Evolutionary conservation across 2,797 vertebrate genomes (phyloP), one percentile per base, ranked within the genome.

Genomic region (Buphagus erythrorhynchus): DNA sequence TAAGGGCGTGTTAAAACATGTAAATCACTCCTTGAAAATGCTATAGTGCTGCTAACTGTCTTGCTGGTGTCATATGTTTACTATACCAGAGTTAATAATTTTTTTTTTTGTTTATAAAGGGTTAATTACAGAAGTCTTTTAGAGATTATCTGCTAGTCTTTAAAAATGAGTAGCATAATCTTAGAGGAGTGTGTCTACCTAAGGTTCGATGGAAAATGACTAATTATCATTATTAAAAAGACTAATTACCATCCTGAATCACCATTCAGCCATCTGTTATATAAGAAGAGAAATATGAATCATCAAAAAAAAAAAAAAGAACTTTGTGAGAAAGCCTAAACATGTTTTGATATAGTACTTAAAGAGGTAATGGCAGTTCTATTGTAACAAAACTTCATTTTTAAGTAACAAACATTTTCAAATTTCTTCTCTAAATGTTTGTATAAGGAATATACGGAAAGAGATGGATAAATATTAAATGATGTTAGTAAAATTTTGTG

Each of bases 181-280:
- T 96, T 95, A 94, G 65, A 96, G 61, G 75, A 95, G 65, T 85
- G 10, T 79, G 21, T 79, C 91, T 97, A 90, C 69, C 65, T 95
- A 94, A 96, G 61, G 52, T 97, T 95, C 14, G 15, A 40, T 40
- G 97, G 90, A 95, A 97, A 97, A 54, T 33, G 43, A 51, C 38
- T 96, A 95, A 96, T 97, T 95, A 91, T 58, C 86, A 90, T 91
- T 67, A 38, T 28, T 67, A 33, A 45, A 68, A 46, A 95, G 76
- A 65, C 42, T 95, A 94, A 96, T 97, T 96, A 92, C 86, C 89
- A 88, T 95, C 89, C 66, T 79, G 69, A 95, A 96, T 96, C 88
- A 96, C 68, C 35, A 81, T 58, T 86, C 73, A 79, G 13, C 74
- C 91, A 95, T 95, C 89, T 96, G 76, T 89, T 96, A 69, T 63